Conservation (phyloP, 2,797 vertebrate genomes). For the Epinephelus malabaricus region DNA sequence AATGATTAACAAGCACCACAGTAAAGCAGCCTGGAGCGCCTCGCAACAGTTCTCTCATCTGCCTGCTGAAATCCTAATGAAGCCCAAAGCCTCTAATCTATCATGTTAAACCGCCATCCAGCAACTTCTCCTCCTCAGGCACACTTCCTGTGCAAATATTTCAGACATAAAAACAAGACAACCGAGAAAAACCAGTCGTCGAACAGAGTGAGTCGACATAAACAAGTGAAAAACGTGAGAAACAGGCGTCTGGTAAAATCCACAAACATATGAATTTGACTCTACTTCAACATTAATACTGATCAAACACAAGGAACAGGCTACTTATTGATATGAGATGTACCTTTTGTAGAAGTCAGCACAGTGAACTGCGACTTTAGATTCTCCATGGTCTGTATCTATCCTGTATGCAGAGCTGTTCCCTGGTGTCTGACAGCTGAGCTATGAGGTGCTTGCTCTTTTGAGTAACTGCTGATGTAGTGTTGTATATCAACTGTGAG, state of each 20-base stretch:
- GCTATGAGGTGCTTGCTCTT: not conserved
- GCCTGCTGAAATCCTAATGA: constrained; percentile 11
- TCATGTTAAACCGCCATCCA: not conserved
- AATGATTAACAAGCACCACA: constrained; percentile 39
- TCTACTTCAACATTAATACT: not conserved
- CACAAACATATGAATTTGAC: not conserved
- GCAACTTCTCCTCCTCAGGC: constrained; percentile 1
- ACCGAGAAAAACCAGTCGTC: not conserved
- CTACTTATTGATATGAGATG: not conserved
- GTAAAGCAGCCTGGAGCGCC: not conserved
- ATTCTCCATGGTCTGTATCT: constrained; percentile 38
- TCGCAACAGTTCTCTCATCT: constrained; percentile 1
- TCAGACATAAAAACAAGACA: not conserved
- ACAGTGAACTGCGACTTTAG: constrained; percentile 30
- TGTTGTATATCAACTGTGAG: not conserved
- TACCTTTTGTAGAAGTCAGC: constrained; percentile 62
- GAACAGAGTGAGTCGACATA: not conserved
- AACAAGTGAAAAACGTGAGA: not conserved
- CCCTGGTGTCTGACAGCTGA: not conserved
- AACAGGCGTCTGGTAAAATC: not conserved
- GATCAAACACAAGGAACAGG: constrained; percentile 5
- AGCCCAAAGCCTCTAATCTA: not conserved
- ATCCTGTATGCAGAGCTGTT: not conserved
- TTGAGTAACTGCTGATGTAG: not conserved
- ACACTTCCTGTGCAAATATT: constrained; percentile 30